Conservation (phyloP, 1,140 invertebrate species). For the Amyelois transitella region DNA sequence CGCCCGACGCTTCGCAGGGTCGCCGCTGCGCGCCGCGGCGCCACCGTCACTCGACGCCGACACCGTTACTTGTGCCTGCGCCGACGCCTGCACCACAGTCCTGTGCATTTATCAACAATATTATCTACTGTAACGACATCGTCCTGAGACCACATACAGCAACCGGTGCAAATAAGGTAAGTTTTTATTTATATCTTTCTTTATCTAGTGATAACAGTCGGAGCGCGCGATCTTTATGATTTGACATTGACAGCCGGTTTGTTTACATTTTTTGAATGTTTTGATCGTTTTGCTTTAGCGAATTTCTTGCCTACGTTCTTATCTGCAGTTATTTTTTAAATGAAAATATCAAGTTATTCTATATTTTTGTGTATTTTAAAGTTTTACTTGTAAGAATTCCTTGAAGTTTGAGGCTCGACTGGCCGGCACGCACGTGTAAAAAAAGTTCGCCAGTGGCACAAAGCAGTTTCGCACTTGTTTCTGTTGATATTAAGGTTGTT, state of each 20-base stretch:
- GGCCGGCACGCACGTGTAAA: constrained; percentile 33
- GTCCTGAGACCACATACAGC: background rate
- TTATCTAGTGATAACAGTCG: background rate
- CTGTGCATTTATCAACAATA: constrained; percentile 6
- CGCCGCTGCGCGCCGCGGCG: constrained; percentile 56
- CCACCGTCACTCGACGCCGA: constrained; percentile 33
- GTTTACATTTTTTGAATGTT: constrained; percentile 40
- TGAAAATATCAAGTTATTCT: no score
- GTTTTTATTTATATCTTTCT: background rate
- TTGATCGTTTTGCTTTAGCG: constrained; percentile 9
- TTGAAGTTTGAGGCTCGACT: constrained; percentile 27
- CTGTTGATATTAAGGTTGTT: constrained; percentile 19
- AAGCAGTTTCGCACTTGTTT: constrained; percentile 11
- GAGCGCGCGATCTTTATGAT: constrained; percentile 25
- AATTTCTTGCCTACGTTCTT: background rate
- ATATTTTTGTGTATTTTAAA: constrained; percentile 14
- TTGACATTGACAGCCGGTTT: constrained; percentile 51
- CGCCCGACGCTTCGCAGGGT: constrained; percentile 29
- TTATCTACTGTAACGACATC: background rate
- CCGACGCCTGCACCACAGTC: constrained; percentile 21
- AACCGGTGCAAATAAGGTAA: constrained; percentile 15
- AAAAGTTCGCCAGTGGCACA: constrained; percentile 22
- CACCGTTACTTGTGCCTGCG: constrained; percentile 31
- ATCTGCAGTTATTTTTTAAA: constrained; percentile 7
- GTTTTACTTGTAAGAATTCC: constrained; percentile 13